Evolutionary conservation across 2,113 vertebrate genomes (phyloP).

Genomic region (Mesitornis unicolor): DNA sequence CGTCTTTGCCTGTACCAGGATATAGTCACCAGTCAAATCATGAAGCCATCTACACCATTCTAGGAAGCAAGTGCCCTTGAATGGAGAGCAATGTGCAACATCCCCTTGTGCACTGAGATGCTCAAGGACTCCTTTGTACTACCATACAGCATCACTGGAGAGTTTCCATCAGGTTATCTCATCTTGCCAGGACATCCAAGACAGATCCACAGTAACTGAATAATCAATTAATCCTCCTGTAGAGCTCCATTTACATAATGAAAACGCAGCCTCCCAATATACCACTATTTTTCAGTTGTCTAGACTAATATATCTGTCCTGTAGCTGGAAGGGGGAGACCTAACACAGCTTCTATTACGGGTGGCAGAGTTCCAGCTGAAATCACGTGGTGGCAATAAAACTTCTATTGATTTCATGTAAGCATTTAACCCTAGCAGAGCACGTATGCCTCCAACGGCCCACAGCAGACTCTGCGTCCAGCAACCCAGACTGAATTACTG

Average conservation of each 20-base stretch:
- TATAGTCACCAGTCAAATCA: not conserved
- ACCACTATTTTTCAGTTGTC: constrained; percentile 72
- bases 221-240: constrained; percentile 78
- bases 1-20: not conserved
- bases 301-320: constrained; percentile 77
- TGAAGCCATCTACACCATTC: not conserved
- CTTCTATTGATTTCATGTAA: constrained; percentile 57
- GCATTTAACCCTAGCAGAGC: constrained; percentile 65
- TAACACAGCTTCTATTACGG: constrained; percentile 68
- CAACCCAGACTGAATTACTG: constrained; percentile 33
- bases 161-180: constrained; percentile 56
- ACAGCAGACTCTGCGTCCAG: not conserved
- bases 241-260: constrained; percentile 80
- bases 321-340: constrained; percentile 56
- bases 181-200: constrained; percentile 68
- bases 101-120: not conserved
- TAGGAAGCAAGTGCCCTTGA: not conserved
- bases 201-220: constrained; percentile 71
- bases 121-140: constrained; percentile 18
- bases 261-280: constrained; percentile 67
- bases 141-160: constrained; percentile 40
- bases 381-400: constrained; percentile 64
- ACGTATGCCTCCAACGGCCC: not conserved
- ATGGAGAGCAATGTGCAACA: not conserved
- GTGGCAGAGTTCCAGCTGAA: constrained; percentile 68